Conservation (phyloP, 2,888 invertebrate species). For the Pediacus dermestoides region DNA sequence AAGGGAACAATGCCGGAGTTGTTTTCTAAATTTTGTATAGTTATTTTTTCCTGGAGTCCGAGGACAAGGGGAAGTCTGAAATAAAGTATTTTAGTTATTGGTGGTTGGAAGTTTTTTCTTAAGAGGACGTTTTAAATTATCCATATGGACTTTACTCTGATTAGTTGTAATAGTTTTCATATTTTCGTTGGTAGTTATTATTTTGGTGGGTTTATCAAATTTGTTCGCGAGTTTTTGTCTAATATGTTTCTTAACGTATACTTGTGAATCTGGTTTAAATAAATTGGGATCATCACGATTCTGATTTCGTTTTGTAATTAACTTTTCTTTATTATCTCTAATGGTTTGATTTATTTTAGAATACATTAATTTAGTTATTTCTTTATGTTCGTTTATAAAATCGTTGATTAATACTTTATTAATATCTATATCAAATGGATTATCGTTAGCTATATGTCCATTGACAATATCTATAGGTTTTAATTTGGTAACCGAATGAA, state of each 20-base stretch:
- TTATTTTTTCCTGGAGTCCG: conserved; percentile 2
- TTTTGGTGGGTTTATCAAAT: not conserved
- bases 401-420: no score
- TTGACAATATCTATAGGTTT: no score
- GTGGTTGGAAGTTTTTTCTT: no score
- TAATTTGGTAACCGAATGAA: no score
- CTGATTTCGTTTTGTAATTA: not conserved
- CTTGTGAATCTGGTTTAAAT: not conserved
- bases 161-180: conserved; percentile 2
- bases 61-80: not conserved
- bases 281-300: not conserved
- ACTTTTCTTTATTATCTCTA: no score
- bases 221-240: conserved; percentile 1
- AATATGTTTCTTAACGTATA: not conserved
- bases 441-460: no score
- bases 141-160: conserved; percentile 7
- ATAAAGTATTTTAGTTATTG: not conserved
- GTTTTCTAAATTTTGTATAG: not conserved
- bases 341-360: no score
- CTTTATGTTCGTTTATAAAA: no score
- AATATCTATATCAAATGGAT: no score
- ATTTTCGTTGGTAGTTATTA: not conserved
- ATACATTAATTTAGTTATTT: no score
- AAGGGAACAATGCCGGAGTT: conserved; percentile 12
- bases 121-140: conserved; percentile 5